Conservation (phyloP, 2,797 vertebrate species). For the Lacerta bilineata region DNA sequence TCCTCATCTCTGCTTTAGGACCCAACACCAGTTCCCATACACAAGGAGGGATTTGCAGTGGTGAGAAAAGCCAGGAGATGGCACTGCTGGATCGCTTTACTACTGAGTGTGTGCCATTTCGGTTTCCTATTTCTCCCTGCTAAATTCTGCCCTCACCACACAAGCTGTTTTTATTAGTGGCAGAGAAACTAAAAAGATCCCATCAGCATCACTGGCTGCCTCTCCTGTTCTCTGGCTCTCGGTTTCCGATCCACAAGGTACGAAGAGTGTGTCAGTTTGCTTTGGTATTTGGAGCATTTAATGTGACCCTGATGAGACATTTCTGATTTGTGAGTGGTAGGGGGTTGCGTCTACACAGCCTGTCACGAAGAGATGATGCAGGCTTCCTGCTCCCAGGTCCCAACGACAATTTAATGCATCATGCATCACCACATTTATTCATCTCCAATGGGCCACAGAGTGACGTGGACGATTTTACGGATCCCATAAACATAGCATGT, state of each 20-base stretch:
- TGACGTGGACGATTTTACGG: constrained; percentile 21
- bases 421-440: neutral
- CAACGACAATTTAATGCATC: constrained; percentile 23
- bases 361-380: constrained; percentile 37
- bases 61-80: constrained; percentile 70
- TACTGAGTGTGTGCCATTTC: neutral
- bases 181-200: constrained; percentile 49
- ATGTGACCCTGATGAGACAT: constrained; percentile 27
- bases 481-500: constrained; percentile 9
- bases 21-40: neutral
- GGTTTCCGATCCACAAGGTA: constrained; percentile 37
- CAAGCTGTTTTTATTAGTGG: constrained; percentile 37
- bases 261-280: constrained; percentile 22
- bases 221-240: neutral
- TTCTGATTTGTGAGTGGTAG: constrained; percentile 32
- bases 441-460: constrained; percentile 21
- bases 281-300: constrained; percentile 22
- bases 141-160: constrained; percentile 22
- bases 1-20: neutral
- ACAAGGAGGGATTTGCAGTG: neutral
- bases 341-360: constrained; percentile 36
- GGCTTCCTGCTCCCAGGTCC: neutral
- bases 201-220: constrained; percentile 38
- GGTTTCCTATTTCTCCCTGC: neutral
- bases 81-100: constrained; percentile 64